These are phyloP conservation scores for Calypte anna DNA, from an alignment of 2,113 vertebrate species.

Conservation along the genomic window DNA sequence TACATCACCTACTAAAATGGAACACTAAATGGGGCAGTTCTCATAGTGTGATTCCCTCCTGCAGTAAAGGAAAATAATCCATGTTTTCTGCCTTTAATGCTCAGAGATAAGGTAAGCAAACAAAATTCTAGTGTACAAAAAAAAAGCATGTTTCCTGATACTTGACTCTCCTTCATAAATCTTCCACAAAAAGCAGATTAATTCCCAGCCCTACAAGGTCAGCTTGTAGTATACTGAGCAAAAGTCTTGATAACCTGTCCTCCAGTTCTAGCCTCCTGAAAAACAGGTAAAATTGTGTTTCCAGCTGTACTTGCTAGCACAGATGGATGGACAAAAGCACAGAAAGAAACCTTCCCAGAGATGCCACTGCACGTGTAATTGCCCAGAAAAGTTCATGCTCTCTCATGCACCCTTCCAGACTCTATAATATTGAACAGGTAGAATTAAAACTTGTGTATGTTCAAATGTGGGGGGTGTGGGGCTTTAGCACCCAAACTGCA, in stretches of 20 bases:
- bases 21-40: background rate
- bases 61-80: background rate
- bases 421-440: background rate
- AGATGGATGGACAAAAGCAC: background rate
- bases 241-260: background rate
- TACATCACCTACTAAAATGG: background rate
- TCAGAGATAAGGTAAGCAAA: conserved; percentile 28
- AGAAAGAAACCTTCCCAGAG: background rate
- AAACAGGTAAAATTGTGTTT: background rate
- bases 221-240: background rate
- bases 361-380: background rate
- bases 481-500: background rate
- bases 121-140: background rate
- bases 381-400: background rate
- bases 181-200: background rate
- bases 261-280: background rate
- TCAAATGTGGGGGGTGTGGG: background rate
- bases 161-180: background rate
- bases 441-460: background rate
- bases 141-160: background rate
- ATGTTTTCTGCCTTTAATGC: conserved; percentile 31
- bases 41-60: background rate
- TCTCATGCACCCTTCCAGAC: background rate
- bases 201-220: background rate
- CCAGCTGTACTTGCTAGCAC: background rate